phyloP scores from a whole-genome alignment of 2,888 invertebrate species.

The Trisateles emortualis region DNA sequence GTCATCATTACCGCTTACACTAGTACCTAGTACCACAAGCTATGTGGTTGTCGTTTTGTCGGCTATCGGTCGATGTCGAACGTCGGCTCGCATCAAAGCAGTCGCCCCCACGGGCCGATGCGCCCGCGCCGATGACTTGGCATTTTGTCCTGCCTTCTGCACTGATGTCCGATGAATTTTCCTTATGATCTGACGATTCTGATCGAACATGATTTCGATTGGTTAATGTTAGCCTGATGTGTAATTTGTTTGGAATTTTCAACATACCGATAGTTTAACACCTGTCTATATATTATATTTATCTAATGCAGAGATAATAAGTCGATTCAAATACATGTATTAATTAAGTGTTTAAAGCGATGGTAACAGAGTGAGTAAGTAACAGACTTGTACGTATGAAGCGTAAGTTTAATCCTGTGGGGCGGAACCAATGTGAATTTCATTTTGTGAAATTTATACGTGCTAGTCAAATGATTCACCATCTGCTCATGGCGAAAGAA shows the following conservation, averaged over 20 bases:
- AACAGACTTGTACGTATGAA: no score
- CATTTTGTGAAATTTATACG: no score
- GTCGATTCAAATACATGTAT: no score
- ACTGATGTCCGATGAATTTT: constrained; percentile 67
- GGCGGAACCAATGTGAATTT: no score
- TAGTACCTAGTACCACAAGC: constrained; percentile 49
- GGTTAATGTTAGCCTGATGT: constrained; percentile 27
- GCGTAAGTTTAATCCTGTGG: no score
- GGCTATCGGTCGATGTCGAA: constrained; percentile 82
- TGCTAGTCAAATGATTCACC: no score
- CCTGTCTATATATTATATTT: not conserved
- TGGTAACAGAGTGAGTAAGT: no score
- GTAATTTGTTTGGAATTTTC: constrained; percentile 42
- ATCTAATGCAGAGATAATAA: not conserved
- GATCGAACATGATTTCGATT: constrained; percentile 32
- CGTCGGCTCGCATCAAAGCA: constrained; percentile 83
- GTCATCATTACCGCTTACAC: constrained; percentile 45
- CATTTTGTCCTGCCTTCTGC: constrained; percentile 65
- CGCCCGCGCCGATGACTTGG: constrained; percentile 81
- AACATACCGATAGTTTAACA: constrained; percentile 17
- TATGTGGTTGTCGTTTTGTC: constrained; percentile 79
- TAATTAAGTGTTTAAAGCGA: no score
- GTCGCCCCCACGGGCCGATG: constrained; percentile 66
- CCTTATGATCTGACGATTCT: constrained; percentile 63
- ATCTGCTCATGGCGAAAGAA: no score